Percentiles rank a stretch among this genome's conserved stretches.
These are phyloP conservation scores for Urechis unicinctus DNA, from an alignment of 2,888 invertebrate genomes.

Conservation along the genomic window DNA sequence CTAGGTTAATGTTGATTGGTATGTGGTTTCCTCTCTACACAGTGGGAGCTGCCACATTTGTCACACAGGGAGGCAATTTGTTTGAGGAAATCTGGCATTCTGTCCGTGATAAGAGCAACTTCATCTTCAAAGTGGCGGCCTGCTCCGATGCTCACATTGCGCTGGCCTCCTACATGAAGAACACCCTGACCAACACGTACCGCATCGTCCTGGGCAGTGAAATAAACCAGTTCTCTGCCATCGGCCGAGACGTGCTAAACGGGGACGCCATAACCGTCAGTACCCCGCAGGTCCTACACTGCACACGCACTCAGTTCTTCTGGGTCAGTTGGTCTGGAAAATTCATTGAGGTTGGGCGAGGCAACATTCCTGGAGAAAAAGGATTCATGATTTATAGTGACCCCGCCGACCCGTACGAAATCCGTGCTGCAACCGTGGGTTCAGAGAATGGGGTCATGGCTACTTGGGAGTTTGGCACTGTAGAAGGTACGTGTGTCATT, in stretches of 20 bases:
- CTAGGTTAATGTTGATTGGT: no score
- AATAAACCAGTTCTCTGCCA: slow-evolving; percentile 1
- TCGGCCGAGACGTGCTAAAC: slow-evolving; percentile 1
- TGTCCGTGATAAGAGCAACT: not conserved
- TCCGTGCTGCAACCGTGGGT: not conserved
- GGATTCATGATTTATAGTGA: not conserved
- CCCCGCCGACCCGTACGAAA: slow-evolving; percentile 1
- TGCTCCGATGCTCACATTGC: slow-evolving; percentile 9
- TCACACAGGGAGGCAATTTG: not conserved
- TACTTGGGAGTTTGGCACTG: not conserved
- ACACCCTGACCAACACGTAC: not conserved
- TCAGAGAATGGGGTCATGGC: not conserved
- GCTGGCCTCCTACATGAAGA: slow-evolving; percentile 3
- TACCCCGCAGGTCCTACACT: slow-evolving; percentile 4
- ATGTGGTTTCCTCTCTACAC: not conserved
- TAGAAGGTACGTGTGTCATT: not conserved
- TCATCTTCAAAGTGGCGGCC: slow-evolving; percentile 4
- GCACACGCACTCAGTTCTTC: not conserved
- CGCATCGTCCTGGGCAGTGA: slow-evolving; percentile 2
- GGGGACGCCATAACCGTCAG: not conserved
- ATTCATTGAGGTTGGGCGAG: slow-evolving; percentile 5
- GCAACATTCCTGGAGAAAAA: not conserved
- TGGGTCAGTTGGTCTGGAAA: slow-evolving; percentile 7
- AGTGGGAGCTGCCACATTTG: not conserved
- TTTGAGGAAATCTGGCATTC: not conserved